phyloP scores from a whole-genome alignment of 2,797 vertebrate genomes.

The Urosaurus nigricauda region DNA sequence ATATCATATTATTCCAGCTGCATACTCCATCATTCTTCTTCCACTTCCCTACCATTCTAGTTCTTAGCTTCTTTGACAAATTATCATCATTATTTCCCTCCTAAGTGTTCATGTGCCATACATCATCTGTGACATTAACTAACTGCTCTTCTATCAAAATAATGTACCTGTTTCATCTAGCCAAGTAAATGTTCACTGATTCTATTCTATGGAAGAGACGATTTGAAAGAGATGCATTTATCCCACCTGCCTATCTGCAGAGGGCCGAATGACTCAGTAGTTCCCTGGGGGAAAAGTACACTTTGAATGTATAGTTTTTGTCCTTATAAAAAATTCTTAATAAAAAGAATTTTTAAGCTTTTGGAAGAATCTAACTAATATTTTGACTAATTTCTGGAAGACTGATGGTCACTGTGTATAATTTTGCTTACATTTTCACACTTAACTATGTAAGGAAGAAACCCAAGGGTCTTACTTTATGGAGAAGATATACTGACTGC shows the following conservation, averaged over 20 bases:
- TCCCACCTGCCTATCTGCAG: slow-evolving; percentile 64
- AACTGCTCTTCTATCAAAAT: slow-evolving; percentile 77
- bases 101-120: slow-evolving; percentile 67
- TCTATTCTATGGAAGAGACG: slow-evolving; percentile 66
- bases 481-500: neutral
- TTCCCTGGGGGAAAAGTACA: neutral
- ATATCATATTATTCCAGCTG: slow-evolving; percentile 67
- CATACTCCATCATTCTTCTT: slow-evolving; percentile 65
- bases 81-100: slow-evolving; percentile 74
- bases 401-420: neutral
- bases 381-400: slow-evolving; percentile 10
- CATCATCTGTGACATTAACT: slow-evolving; percentile 75
- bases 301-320: slow-evolving; percentile 14
- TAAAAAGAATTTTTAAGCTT: slow-evolving; percentile 16
- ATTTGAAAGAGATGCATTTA: slow-evolving; percentile 62
- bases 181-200: slow-evolving; percentile 72
- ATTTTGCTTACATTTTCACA: neutral
- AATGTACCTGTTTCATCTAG: slow-evolving; percentile 75
- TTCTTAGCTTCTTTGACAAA: slow-evolving; percentile 71
- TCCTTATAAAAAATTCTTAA: slow-evolving; percentile 16
- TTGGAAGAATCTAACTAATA: slow-evolving; percentile 20
- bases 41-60: slow-evolving; percentile 63
- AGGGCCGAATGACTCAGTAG: slow-evolving; percentile 54
- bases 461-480: neutral
- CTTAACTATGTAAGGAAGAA: neutral